These are phyloP conservation scores for Coluber constrictor DNA, from an alignment of 2,797 vertebrate genomes.

Conservation along the genomic window DNA sequence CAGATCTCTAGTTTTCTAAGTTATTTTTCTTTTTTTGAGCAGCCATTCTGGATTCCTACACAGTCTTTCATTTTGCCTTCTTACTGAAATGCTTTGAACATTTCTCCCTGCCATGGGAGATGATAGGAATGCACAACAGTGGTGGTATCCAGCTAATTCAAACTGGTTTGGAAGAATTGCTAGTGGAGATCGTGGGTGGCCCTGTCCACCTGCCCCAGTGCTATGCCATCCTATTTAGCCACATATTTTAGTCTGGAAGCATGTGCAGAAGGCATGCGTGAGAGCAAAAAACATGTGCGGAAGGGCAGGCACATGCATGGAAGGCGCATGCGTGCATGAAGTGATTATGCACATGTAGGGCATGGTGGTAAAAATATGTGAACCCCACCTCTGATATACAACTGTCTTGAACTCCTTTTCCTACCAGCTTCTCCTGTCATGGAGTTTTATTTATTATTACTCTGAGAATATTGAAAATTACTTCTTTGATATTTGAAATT, in stretches of 20 bases:
- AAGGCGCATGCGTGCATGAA: no score
- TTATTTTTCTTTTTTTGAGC: not conserved
- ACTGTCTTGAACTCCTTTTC: not conserved
- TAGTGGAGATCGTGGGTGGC: no score
- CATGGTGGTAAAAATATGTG: no score
- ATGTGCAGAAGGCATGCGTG: no score
- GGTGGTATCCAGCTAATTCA: no score
- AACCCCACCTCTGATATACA: not conserved
- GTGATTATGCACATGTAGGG: no score
- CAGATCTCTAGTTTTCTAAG: not conserved
- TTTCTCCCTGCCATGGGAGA: not conserved
- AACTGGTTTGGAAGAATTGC: no score
- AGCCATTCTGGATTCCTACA: not conserved
- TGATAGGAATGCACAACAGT: not conserved
- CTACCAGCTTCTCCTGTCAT: not conserved
- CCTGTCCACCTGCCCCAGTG: no score
- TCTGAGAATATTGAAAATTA: not conserved
- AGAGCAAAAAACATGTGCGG: no score
- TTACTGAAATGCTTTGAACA: not conserved
- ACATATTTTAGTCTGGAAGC: no score
- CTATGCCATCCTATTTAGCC: no score
- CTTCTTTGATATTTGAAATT: not conserved
- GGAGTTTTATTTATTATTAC: not conserved
- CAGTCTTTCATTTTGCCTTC: not conserved
- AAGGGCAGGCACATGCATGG: no score